Percentiles rank a stretch among this genome's conserved stretches.
These are phyloP conservation scores for Protula sp. DNA, from an alignment of 2,888 invertebrate genomes.

Conservation along the genomic window DNA sequence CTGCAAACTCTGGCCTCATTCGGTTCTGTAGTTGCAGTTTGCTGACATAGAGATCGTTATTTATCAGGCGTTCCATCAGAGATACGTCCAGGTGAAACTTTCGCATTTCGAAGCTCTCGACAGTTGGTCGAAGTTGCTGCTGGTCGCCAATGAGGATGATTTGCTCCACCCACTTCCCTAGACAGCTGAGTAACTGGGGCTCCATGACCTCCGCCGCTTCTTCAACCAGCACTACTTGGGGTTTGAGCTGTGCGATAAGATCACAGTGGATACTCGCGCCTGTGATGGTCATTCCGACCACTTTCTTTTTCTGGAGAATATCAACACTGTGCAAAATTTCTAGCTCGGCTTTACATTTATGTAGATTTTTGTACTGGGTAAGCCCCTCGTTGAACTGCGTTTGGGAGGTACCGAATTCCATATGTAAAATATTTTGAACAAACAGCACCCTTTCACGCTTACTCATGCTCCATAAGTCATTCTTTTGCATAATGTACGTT, in stretches of 20 bases:
- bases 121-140: slow-evolving; percentile 18
- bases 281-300: slow-evolving; percentile 21
- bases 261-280: slow-evolving; percentile 17
- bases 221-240: slow-evolving; percentile 16
- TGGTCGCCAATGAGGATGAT: slow-evolving; percentile 22
- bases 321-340: slow-evolving; percentile 5
- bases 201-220: slow-evolving; percentile 22
- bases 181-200: slow-evolving; percentile 17
- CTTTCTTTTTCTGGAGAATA: slow-evolving; percentile 1
- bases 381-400: background rate
- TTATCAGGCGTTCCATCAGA: slow-evolving; percentile 22
- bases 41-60: slow-evolving; percentile 10
- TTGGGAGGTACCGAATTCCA: background rate
- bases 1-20: slow-evolving; percentile 19
- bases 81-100: slow-evolving; percentile 19
- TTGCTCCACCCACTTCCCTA: slow-evolving; percentile 13
- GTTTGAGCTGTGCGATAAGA: slow-evolving; percentile 7
- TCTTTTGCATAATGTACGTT: too few species aligned
- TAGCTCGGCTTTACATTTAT: slow-evolving; percentile 4
- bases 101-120: slow-evolving; percentile 10
- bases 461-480: too few species aligned
- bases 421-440: background rate
- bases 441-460: background rate
- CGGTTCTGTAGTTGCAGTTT: slow-evolving; percentile 16
- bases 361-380: background rate